Conservation (phyloP, 2,113 vertebrate genomes). For the Pelmatolapia mariae region DNA sequence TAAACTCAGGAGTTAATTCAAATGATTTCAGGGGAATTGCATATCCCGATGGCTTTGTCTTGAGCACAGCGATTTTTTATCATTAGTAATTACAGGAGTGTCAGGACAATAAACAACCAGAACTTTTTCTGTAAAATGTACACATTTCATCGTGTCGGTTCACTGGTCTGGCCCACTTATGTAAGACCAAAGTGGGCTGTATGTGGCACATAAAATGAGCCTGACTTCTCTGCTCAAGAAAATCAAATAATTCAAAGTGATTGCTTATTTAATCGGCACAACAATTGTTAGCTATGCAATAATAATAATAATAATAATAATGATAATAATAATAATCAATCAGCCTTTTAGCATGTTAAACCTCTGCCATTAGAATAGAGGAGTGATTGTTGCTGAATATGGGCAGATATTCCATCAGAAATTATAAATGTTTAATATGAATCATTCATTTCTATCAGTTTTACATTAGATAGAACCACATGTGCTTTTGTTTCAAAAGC, state of each 20-base stretch:
- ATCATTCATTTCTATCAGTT: background rate
- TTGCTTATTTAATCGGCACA: background rate
- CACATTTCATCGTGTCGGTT: background rate
- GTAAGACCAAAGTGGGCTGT: background rate
- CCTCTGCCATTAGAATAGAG: background rate
- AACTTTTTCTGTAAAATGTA: background rate
- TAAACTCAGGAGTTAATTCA: background rate
- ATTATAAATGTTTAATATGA: background rate
- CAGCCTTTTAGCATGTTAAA: background rate
- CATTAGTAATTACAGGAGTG: background rate
- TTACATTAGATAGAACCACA: background rate
- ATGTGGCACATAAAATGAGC: background rate
- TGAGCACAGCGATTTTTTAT: background rate
- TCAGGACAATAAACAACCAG: background rate
- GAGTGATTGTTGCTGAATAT: background rate
- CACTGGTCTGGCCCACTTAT: background rate
- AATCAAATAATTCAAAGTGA: background rate
- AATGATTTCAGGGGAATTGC: background rate
- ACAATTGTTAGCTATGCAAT: background rate
- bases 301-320: background rate
- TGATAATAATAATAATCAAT: background rate
- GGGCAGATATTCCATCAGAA: background rate
- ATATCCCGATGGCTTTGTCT: background rate
- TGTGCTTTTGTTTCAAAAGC: background rate
- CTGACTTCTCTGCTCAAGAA: background rate